These are phyloP conservation scores for Meloidogyne chitwoodi DNA, from an alignment of 1,140 invertebrate species.

Conservation along the genomic window DNA sequence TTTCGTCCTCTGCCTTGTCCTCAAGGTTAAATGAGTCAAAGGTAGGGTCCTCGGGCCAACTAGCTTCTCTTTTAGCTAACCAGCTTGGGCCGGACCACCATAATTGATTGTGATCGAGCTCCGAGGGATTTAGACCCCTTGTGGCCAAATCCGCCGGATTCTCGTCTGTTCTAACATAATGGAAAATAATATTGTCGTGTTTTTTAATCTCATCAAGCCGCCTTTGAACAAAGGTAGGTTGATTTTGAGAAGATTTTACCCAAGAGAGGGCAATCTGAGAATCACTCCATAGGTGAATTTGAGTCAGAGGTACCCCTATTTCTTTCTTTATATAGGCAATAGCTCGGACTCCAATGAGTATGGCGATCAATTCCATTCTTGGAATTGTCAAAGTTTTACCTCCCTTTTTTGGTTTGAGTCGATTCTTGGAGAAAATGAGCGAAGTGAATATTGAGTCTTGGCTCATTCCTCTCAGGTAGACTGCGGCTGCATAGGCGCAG, in stretches of 20 bases:
- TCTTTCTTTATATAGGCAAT: neutral
- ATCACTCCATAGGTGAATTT: neutral
- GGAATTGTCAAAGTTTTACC: constrained; percentile 3
- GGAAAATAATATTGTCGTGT: no score
- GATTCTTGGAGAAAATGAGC: neutral
- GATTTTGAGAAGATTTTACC: neutral
- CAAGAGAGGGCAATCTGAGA: neutral
- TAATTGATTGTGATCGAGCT: neutral
- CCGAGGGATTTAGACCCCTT: neutral
- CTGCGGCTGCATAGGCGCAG: neutral
- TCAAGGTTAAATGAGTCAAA: neutral
- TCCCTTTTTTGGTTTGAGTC: neutral
- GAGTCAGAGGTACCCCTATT: neutral
- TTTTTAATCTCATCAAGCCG: neutral
- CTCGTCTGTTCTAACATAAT: no score
- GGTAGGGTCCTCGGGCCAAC: neutral
- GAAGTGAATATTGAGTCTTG: neutral
- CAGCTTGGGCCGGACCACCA: constrained; percentile 30
- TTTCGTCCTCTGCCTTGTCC: neutral
- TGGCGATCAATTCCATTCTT: neutral
- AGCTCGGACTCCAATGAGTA: neutral
- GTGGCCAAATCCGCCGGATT: constrained; percentile 7
- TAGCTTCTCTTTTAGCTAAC: neutral
- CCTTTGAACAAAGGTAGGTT: neutral
- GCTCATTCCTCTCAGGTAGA: neutral